Evolutionary conservation across 1,140 invertebrate genomes (phyloP).

Genomic region (Leptinotarsa undecemlineata): DNA sequence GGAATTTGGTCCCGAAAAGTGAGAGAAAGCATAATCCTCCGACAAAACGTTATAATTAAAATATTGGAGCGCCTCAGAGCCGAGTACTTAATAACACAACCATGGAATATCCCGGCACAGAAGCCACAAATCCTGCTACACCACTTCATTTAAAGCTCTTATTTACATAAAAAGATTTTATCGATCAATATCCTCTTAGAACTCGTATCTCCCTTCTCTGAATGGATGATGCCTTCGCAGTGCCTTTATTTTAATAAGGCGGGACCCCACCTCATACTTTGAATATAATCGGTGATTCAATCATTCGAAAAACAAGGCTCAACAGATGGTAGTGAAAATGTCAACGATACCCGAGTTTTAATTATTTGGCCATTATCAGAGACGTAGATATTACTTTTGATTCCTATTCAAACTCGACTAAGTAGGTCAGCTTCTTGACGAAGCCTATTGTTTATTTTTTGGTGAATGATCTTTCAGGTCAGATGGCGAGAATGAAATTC

Average conservation of each 20-base stretch:
- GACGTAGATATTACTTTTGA: no score
- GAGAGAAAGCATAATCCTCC: constrained; percentile 10
- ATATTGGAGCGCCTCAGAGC: constrained; percentile 21
- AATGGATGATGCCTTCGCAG: not conserved
- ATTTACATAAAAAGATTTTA: constrained; percentile 31
- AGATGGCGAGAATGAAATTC: no score
- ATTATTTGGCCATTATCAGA: no score
- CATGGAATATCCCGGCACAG: constrained; percentile 16
- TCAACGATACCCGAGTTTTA: no score
- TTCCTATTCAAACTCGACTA: no score
- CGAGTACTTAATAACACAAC: constrained; percentile 23
- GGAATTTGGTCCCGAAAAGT: not conserved
- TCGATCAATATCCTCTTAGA: constrained; percentile 19
- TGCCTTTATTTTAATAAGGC: not conserved
- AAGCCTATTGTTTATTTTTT: no score
- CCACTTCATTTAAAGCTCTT: constrained; percentile 23
- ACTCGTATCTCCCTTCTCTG: not conserved
- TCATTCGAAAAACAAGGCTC: not conserved
- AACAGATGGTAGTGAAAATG: not conserved
- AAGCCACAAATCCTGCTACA: constrained; percentile 27
- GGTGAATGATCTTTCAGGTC: no score
- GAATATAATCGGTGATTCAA: not conserved
- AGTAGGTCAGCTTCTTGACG: no score
- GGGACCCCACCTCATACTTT: not conserved
- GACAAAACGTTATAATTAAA: constrained; percentile 22